These are phyloP conservation scores for Phrynosoma blainvillii DNA, from an alignment of 2,113 vertebrate genomes.

Conservation along the genomic window DNA sequence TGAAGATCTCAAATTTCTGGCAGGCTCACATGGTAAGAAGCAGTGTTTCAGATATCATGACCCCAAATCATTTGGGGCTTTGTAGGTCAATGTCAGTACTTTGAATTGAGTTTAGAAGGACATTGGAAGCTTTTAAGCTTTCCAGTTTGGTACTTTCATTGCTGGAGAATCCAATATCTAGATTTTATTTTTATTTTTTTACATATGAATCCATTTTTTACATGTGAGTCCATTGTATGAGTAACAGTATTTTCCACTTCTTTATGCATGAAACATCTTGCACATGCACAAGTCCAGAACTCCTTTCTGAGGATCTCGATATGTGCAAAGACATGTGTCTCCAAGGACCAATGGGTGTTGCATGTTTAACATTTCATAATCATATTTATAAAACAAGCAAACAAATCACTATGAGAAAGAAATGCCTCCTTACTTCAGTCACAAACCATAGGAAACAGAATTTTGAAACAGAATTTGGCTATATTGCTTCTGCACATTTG, in stretches of 20 bases:
- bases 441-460: not conserved
- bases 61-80: too few species aligned
- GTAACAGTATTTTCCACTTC: not conserved
- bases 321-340: not conserved
- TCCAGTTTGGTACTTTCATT: not conserved
- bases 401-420: not conserved
- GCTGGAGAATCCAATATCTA: not conserved
- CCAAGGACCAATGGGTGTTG: not conserved
- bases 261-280: not conserved
- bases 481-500: slow-evolving; percentile 7
- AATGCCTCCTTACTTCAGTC: slow-evolving; percentile 1
- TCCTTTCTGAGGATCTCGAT: not conserved
- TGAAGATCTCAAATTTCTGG: too few species aligned
- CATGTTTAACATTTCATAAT: not conserved
- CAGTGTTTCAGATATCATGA: too few species aligned
- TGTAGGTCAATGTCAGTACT: too few species aligned
- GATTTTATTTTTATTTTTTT: too few species aligned
- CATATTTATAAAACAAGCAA: not conserved
- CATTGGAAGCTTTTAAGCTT: not conserved
- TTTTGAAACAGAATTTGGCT: rapidly evolving
- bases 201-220: not conserved
- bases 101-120: too few species aligned
- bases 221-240: not conserved
- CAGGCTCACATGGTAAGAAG: too few species aligned
- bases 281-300: not conserved